Conservation (phyloP, 2,888 invertebrate species). For the Eupithecia dodoneata region DNA sequence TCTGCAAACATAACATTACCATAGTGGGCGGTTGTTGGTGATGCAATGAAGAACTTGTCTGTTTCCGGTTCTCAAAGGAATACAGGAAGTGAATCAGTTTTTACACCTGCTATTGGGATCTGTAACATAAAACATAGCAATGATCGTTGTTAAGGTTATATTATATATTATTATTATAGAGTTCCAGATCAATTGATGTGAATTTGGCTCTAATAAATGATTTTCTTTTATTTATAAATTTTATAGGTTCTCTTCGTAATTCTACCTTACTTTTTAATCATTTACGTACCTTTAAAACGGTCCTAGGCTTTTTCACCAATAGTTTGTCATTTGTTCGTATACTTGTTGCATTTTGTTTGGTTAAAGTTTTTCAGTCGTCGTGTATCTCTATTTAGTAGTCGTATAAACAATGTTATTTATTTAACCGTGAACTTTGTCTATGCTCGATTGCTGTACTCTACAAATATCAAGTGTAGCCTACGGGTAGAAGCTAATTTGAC, state of each 20-base stretch:
- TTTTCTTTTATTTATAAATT: too few relatives aligned
- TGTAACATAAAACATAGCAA: not conserved
- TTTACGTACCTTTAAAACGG: too few relatives aligned
- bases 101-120: not conserved
- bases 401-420: not conserved
- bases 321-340: not conserved
- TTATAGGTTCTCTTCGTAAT: too few relatives aligned
- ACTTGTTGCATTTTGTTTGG: not conserved
- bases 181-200: not conserved
- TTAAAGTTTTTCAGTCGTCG: not conserved
- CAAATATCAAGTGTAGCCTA: not conserved
- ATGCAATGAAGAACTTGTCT: not conserved
- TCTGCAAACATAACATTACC: not conserved
- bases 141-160: not conserved
- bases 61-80: conserved; percentile 15
- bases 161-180: not conserved
- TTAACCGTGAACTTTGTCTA: not conserved
- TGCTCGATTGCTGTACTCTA: not conserved
- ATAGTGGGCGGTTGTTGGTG: conserved; percentile 12
- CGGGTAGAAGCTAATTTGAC: not conserved
- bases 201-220: too few relatives aligned
- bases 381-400: not conserved
- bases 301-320: not conserved
- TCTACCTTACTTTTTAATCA: too few relatives aligned
- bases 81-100: conserved; percentile 13